phyloP scores from a whole-genome alignment of 2,797 vertebrate genomes.

The Synanceia verrucosa region DNA sequence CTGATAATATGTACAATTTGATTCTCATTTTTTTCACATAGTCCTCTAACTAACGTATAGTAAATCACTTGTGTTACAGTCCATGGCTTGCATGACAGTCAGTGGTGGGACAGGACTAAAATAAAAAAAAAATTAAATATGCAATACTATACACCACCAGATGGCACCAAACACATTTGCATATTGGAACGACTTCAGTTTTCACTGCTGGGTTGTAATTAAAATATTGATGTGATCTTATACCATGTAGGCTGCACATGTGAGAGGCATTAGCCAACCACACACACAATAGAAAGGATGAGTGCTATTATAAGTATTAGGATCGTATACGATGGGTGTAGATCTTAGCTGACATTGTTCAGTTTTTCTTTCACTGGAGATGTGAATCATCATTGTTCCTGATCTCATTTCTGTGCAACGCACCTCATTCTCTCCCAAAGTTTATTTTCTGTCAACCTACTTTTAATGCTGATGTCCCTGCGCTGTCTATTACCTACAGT shows the following conservation, averaged over 20 bases:
- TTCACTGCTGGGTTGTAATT: background rate
- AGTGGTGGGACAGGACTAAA: too few relatives aligned
- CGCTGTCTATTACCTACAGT: slow-evolving; percentile 1
- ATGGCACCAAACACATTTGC: slow-evolving; percentile 20
- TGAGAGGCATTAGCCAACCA: background rate
- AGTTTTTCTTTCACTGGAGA: background rate
- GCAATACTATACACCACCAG: too few relatives aligned
- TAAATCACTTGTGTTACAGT: background rate
- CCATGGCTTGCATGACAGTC: background rate
- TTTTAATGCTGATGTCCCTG: slow-evolving; percentile 8
- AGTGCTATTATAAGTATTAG: background rate
- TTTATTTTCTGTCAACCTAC: slow-evolving; percentile 28
- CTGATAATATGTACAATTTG: background rate
- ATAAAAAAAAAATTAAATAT: background rate
- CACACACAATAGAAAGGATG: background rate
- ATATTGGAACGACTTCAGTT: background rate
- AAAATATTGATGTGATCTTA: background rate
- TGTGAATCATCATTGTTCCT: background rate
- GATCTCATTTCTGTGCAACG: slow-evolving; percentile 1
- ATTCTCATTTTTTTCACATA: background rate
- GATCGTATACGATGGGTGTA: background rate
- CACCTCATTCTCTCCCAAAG: background rate
- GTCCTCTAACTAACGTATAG: background rate
- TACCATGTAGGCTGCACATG: background rate
- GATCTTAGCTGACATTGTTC: background rate